Evolutionary conservation across 1,140 invertebrate species (phyloP).

Genomic region (Adoxophyes honmai): DNA sequence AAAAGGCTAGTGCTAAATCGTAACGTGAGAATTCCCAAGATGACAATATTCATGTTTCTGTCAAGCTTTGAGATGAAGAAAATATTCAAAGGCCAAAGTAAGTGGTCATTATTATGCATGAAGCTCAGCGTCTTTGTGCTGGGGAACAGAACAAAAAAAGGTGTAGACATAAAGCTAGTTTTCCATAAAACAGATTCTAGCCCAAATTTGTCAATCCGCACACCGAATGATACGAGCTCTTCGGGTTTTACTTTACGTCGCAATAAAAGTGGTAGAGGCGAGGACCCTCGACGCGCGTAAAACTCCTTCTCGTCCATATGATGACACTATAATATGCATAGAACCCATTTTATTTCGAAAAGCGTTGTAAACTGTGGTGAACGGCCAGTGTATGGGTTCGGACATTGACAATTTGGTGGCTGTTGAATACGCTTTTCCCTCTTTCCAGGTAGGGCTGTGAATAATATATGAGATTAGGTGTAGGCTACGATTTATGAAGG

Average conservation of each 20-base stretch:
- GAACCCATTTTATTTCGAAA: slow-evolving; percentile 69
- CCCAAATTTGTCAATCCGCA: neutral
- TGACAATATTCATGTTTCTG: neutral
- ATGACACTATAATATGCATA: slow-evolving; percentile 74
- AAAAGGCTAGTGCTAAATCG: no score
- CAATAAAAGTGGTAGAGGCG: no score
- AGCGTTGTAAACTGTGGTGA: slow-evolving; percentile 42
- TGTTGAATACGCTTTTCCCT: slow-evolving; percentile 20
- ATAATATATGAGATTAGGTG: slow-evolving; percentile 46
- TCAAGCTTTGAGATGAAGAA: neutral
- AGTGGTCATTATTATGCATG: slow-evolving; percentile 5
- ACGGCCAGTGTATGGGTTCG: neutral
- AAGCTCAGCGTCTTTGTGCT: no score
- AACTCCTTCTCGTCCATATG: slow-evolving; percentile 57
- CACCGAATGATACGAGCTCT: no score
- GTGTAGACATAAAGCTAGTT: neutral
- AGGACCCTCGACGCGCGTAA: slow-evolving; percentile 48
- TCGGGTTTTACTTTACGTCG: slow-evolving; percentile 61
- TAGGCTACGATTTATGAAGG: slow-evolving; percentile 67
- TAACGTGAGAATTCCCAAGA: no score
- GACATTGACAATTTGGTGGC: slow-evolving; percentile 24
- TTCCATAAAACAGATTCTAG: neutral
- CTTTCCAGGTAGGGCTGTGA: slow-evolving; percentile 22
- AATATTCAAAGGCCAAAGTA: slow-evolving; percentile 3
- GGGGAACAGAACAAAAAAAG: no score